phyloP scores from a whole-genome alignment of 2,797 vertebrate genomes.

The Eospalax fontanierii region DNA sequence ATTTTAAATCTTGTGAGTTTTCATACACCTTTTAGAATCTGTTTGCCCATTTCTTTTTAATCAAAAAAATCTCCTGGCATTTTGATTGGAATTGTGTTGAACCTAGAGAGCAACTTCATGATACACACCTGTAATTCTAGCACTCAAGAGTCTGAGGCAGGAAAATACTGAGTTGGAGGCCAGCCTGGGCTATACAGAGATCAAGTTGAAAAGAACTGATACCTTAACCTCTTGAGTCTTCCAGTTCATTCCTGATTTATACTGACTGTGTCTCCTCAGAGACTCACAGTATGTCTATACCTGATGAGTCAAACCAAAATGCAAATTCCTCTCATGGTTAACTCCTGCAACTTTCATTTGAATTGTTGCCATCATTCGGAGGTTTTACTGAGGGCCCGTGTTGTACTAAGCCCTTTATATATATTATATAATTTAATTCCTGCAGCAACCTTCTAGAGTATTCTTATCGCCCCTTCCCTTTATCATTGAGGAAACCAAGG shows the following conservation, averaged over 20 bases:
- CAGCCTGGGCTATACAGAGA: not conserved
- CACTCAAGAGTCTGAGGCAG: not conserved
- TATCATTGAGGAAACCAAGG: not conserved
- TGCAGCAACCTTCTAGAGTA: not conserved
- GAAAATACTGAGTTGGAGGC: not conserved
- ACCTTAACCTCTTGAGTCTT: not conserved
- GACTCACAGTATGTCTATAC: not conserved
- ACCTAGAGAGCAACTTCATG: not conserved
- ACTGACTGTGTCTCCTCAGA: not conserved
- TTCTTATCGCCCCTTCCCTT: not conserved
- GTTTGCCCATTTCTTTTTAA: conserved; percentile 17
- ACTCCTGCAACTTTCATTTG: not conserved
- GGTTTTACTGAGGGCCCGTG: not conserved
- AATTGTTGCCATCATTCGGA: not conserved
- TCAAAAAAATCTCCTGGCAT: conserved; percentile 20
- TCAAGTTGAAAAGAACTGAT: not conserved
- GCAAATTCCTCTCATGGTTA: not conserved
- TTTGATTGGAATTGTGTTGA: not conserved
- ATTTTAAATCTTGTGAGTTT: not conserved
- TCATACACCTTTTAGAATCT: conserved; percentile 15
- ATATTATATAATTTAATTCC: not conserved
- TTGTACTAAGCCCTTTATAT: not conserved
- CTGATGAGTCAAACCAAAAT: not conserved
- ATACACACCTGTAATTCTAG: not conserved
- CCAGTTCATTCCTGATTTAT: not conserved